Base-by-base conservation (phyloP, 2,888 invertebrate genomes). In the Brachyptera risi region DNA sequence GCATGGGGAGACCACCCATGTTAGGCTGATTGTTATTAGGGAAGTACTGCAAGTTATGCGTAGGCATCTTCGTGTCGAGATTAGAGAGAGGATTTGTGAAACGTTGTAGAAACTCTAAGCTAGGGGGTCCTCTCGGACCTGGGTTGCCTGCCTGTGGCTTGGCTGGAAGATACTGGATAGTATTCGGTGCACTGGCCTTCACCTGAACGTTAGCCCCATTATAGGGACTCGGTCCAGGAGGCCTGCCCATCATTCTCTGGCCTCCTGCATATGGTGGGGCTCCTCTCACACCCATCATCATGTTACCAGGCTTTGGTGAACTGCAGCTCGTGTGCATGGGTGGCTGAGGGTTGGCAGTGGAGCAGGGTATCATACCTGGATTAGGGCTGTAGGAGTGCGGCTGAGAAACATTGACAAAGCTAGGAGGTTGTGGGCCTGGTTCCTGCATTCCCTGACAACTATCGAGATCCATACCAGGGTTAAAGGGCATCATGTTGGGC, bases 151-250 rank as follows among this genome's bases (percentile, higher is more conserved):
- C 86, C 73, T 93, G 93, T n/a, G 96, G 92, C 76, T 95, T 83
- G 57, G 95, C 92, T 21, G 97, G 97, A 75, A 96, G 84, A 81
- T 97, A 97, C 80, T 97, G 96, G 73, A 97, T 97, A 37, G 97
- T 97, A 76, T 97, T 97, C 0, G 97, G 96, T 11, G 96, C 95
- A 75, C 92, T 95, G 9, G 96, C 91, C 77, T 96, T 96, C 24
- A 97, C 95, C 77, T 76, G 76, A 42, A 93, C 89, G 75, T 92
- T 96, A 49, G 88, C 84, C 67, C 87, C 86, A 69, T 87, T 86
- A 71, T 86, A 86, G 1, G 83, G 81, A 71, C 79, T 82, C 1
- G 76, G 75, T 7, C 75, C 75, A 17, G 72, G 71, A 47, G 87
- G 85, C 19, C 84, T 80, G 31, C 85, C 86, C 81, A 83, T 83